These are phyloP conservation scores for Coracias cyanogaster DNA, from an alignment of 2,797 vertebrate genomes.

Conservation along the genomic window DNA sequence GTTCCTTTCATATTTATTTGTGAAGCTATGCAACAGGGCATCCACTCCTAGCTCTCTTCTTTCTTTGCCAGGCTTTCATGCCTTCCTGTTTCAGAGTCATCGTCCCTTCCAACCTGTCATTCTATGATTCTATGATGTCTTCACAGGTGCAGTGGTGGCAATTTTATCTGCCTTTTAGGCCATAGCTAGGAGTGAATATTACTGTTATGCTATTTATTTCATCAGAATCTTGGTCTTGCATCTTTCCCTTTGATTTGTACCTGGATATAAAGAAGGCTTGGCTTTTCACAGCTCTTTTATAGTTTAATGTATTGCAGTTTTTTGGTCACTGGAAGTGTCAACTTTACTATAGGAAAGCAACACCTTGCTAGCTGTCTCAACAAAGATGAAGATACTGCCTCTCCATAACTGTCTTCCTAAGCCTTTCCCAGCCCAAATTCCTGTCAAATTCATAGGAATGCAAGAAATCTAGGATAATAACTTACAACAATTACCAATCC, in stretches of 20 bases:
- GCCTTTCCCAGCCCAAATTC: not conserved
- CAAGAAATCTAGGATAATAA: not conserved
- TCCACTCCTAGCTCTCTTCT: not conserved
- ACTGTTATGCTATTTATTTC: not conserved
- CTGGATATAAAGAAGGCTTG: not conserved
- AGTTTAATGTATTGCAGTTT: not conserved
- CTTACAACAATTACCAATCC: not conserved
- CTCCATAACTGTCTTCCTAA: not conserved
- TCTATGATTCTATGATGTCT: not conserved
- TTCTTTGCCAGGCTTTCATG: not conserved
- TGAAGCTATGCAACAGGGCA: not conserved
- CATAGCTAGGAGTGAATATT: not conserved
- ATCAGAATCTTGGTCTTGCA: not conserved
- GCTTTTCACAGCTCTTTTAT: not conserved
- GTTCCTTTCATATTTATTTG: not conserved
- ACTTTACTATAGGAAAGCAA: not conserved
- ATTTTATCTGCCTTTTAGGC: not conserved
- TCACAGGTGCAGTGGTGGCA: not conserved
- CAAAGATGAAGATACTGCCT: not conserved
- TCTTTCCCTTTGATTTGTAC: not conserved
- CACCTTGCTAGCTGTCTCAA: not conserved
- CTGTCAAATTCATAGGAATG: not conserved
- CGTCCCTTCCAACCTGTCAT: no score
- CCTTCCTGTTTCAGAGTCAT: not conserved
- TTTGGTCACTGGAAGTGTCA: constrained; percentile 27